phyloP scores from a whole-genome alignment of 2,113 vertebrate genomes.

The Lontra canadensis region DNA sequence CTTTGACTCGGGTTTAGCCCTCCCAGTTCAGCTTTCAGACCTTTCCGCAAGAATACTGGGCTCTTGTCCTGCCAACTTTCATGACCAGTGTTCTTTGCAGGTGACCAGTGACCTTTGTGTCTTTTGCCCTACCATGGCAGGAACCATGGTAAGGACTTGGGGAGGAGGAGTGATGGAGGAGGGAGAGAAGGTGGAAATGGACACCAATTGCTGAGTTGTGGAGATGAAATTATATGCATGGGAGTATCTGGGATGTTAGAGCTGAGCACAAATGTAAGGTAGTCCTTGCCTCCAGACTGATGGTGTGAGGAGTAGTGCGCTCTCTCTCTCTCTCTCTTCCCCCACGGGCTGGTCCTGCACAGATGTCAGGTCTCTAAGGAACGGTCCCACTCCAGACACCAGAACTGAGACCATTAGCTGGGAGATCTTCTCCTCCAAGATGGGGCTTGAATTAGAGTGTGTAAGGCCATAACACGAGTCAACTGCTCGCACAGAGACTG shows the following conservation, averaged over 20 bases:
- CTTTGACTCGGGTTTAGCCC: not conserved
- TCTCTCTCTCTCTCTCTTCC: too few relatives aligned
- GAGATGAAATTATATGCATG: not conserved
- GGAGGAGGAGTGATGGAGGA: fast-evolving
- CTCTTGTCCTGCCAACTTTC: not conserved
- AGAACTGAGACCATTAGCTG: not conserved
- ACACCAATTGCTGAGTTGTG: not conserved
- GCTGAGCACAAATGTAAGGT: not conserved
- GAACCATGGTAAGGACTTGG: not conserved
- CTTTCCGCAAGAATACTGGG: not conserved
- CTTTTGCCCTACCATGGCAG: too few relatives aligned
- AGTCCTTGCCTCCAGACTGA: not conserved
- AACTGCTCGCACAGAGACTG: not conserved
- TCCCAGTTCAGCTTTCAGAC: not conserved
- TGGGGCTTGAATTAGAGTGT: not conserved
- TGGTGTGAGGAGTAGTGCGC: not conserved
- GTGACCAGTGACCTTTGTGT: not conserved
- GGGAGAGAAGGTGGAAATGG: not conserved
- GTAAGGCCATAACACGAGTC: not conserved
- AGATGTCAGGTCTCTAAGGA: not conserved
- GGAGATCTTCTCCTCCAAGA: not conserved
- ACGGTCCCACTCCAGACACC: not conserved
- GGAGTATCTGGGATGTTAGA: not conserved
- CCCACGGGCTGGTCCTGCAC: not conserved
- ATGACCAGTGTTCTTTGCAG: not conserved